These are phyloP conservation scores for Sminthopsis crassicaudata DNA, from an alignment of 2,113 vertebrate species.

Conservation along the genomic window DNA sequence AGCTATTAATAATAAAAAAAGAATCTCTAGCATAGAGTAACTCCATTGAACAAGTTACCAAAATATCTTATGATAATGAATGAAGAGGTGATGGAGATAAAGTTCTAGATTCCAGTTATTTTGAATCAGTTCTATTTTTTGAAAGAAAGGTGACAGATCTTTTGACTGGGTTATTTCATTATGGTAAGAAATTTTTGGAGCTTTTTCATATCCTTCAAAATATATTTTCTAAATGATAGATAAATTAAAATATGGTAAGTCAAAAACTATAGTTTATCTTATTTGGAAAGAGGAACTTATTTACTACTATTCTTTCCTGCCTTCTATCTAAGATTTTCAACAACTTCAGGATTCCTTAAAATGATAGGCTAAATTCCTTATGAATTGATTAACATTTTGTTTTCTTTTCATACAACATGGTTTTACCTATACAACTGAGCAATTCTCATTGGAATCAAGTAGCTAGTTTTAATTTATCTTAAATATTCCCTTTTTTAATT, in stretches of 20 bases:
- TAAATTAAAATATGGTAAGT: not conserved
- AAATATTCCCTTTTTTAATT: rapidly evolving
- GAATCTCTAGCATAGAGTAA: not conserved
- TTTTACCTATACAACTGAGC: rapidly evolving
- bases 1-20: no score
- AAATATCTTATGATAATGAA: not conserved
- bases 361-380: not conserved
- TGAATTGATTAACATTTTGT: rapidly evolving
- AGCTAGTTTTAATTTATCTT: rapidly evolving
- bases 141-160: not conserved
- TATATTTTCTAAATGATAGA: not conserved
- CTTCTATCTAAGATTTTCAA: not conserved
- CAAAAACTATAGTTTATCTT: not conserved
- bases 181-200: not conserved
- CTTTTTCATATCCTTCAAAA: not conserved
- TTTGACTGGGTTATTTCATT: not conserved
- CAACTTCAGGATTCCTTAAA: not conserved
- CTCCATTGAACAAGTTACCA: not conserved
- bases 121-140: not conserved
- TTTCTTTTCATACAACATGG: rapidly evolving
- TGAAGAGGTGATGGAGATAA: not conserved
- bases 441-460: not conserved
- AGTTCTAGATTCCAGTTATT: not conserved
- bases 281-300: not conserved
- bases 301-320: not conserved